Conservation (phyloP, 2,888 invertebrate genomes). For the Lepidochitona cinerea region DNA sequence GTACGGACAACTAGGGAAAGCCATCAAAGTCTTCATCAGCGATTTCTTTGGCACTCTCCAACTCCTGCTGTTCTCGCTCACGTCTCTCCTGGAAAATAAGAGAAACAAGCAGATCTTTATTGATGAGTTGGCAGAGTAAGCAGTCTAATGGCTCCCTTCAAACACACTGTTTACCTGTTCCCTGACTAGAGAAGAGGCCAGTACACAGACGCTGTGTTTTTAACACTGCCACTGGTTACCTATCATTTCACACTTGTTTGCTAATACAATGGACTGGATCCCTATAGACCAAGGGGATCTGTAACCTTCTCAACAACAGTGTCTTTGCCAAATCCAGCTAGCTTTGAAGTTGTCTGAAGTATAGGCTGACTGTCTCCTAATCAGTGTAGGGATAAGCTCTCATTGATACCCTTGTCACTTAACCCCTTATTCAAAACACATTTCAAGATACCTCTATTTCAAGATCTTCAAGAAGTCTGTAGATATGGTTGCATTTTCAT, state of each 20-base stretch:
- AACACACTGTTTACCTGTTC: not conserved
- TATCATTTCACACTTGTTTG: constrained; percentile 8
- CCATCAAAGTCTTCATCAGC: constrained; percentile 89
- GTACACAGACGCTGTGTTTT: not conserved
- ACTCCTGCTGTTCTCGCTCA: constrained; percentile 96
- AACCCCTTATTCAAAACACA: no score
- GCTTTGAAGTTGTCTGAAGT: not conserved
- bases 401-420: no score
- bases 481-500: no score
- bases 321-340: not conserved
- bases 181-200: not conserved
- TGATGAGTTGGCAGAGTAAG: constrained; percentile 3
- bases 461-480: no score
- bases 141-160: not conserved
- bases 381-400: no score
- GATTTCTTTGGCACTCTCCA: constrained; percentile 99
- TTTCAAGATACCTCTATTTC: no score
- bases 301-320: not conserved
- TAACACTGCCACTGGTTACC: not conserved
- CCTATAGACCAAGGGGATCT: not conserved
- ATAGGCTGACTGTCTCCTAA: not conserved
- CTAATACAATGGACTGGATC: not conserved
- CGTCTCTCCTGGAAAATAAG: constrained; percentile 79
- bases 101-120: not conserved
- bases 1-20: constrained; percentile 50